Percentiles rank a stretch among this genome's conserved stretches.
phyloP scores from a whole-genome alignment of 1,140 invertebrate species.

The Catajapyx aquilonaris region DNA sequence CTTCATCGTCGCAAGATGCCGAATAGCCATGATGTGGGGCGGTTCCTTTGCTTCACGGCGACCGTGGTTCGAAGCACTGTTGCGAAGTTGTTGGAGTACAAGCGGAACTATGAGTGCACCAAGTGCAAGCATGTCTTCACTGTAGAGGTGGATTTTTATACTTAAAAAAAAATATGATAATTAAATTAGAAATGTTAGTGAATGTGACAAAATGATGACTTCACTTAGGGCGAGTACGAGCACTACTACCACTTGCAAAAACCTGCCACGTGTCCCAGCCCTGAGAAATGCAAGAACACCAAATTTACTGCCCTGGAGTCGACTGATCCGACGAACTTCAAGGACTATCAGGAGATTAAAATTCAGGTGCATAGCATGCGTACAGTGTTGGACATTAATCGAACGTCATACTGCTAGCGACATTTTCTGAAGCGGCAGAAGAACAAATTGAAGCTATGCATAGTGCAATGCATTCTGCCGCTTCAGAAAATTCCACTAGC shows the following conservation, averaged over 20 bases:
- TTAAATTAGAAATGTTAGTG: conserved; percentile 7
- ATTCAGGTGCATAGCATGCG: conserved; percentile 32
- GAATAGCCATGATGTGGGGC: conserved; percentile 37
- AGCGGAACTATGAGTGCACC: conserved; percentile 46
- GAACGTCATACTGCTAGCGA: neutral
- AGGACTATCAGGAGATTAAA: conserved; percentile 82
- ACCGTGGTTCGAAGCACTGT: conserved; percentile 53
- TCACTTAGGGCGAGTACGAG: conserved; percentile 33
- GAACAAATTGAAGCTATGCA: neutral
- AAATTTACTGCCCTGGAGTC: conserved; percentile 27
- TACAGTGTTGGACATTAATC: neutral
- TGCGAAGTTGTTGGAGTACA: conserved; percentile 52
- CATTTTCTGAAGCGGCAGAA: neutral
- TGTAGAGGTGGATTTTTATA: conserved; percentile 28
- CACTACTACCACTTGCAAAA: conserved; percentile 35
- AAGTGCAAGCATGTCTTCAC: conserved; percentile 49
- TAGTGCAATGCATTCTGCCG: neutral
- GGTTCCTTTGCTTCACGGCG: conserved; percentile 36
- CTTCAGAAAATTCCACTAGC: conserved; percentile 1
- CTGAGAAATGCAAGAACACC: conserved; percentile 29
- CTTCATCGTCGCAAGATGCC: conserved; percentile 35
- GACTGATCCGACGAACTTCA: conserved; percentile 39
- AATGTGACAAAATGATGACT: conserved; percentile 7
- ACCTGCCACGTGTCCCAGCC: conserved; percentile 36
- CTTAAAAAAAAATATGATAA: conserved; percentile 7